These are phyloP conservation scores for Porphyrio hochstetteri DNA, from an alignment of 2,113 vertebrate genomes.

Conservation along the genomic window DNA sequence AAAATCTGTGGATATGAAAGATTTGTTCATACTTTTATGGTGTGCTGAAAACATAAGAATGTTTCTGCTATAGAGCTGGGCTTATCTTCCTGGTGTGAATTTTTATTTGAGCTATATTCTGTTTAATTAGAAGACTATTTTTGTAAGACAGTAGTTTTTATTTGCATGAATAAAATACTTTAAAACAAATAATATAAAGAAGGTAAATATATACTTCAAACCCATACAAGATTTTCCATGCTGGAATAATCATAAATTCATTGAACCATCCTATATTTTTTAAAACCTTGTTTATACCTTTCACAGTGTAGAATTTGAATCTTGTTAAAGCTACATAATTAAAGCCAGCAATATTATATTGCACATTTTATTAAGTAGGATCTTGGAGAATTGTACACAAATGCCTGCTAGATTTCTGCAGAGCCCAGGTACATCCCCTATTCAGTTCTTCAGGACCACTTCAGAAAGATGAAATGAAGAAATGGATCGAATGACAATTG, in stretches of 20 bases:
- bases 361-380: not conserved
- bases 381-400: not conserved
- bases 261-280: not conserved
- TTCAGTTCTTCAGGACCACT: not conserved
- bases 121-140: not conserved
- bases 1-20: not conserved
- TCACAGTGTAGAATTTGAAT: not conserved
- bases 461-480: not conserved
- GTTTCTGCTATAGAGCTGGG: not conserved
- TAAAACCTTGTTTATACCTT: not conserved
- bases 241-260: not conserved
- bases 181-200: not conserved
- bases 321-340: not conserved
- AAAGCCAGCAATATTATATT: not conserved
- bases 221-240: not conserved
- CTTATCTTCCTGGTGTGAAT: not conserved
- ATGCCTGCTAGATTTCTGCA: not conserved
- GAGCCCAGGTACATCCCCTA: not conserved
- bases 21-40: not conserved
- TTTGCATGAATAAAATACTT: not conserved
- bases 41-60: not conserved
- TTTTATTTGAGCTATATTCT: not conserved
- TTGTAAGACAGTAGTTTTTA: not conserved
- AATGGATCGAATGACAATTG: not conserved
- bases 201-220: not conserved